Percentiles rank a stretch among this genome's conserved stretches.
Evolutionary conservation across 2,113 vertebrate species (phyloP).

Genomic region (Actinemys pallida): DNA sequence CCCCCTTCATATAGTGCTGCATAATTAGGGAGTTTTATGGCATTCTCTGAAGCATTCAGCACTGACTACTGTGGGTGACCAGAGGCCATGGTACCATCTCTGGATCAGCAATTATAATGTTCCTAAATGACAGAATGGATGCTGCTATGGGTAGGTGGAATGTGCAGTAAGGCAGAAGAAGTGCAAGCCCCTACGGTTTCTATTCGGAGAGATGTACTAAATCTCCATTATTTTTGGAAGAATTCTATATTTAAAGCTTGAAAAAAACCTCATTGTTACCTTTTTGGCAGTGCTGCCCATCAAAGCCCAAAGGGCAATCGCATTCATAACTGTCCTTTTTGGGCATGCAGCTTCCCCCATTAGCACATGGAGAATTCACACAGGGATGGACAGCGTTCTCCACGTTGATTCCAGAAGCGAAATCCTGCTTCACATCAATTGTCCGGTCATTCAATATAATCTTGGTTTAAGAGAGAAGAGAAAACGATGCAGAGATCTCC

Average conservation of each 20-base stretch:
- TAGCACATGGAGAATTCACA: conserved; percentile 86
- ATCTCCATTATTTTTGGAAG: not conserved
- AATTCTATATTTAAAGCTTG: rapidly evolving
- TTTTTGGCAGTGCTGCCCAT: conserved; percentile 94
- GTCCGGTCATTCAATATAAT: conserved; percentile 90
- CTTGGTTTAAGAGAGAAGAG: conserved; percentile 63
- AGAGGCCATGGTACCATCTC: not conserved
- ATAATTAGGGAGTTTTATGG: not conserved
- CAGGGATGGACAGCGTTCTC: conserved; percentile 91
- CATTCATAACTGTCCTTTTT: conserved; percentile 92
- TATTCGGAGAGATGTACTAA: conserved; percentile 22
- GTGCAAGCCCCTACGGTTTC: not conserved
- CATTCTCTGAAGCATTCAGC: not conserved
- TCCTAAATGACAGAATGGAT: conserved; percentile 18
- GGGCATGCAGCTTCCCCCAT: conserved; percentile 90
- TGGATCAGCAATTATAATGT: not conserved
- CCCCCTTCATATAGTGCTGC: not conserved
- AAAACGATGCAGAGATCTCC: not conserved
- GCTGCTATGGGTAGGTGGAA: not conserved
- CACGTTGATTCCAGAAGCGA: conserved; percentile 89
- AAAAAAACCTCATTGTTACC: conserved; percentile 77
- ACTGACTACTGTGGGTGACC: not conserved
- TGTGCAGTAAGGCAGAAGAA: not conserved
- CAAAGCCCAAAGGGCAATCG: conserved; percentile 93
- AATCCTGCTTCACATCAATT: conserved; percentile 83